Conservation (phyloP, 2,113 vertebrate genomes). For the Periophthalmus modestus region DNA sequence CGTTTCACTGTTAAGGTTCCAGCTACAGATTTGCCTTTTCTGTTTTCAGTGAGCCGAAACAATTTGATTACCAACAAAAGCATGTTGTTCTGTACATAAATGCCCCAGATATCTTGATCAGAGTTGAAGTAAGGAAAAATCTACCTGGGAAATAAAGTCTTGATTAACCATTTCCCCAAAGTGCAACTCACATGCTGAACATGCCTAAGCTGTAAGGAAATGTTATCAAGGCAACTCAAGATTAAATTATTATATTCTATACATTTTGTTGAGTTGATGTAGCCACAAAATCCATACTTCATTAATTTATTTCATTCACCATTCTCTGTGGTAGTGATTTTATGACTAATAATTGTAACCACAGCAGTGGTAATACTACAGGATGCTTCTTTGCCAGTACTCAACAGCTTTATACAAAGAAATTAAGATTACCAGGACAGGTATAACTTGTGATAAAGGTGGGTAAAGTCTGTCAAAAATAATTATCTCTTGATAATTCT, state of each 20-base stretch:
- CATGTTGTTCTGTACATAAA: background rate
- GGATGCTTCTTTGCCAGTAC: background rate
- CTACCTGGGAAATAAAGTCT: background rate
- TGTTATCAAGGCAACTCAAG: too few species aligned
- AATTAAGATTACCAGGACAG: background rate
- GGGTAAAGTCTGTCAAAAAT: background rate
- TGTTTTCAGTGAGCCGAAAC: background rate
- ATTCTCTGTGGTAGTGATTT: slow-evolving; percentile 8
- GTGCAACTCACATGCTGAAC: too few species aligned
- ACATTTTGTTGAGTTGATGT: background rate
- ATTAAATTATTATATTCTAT: background rate
- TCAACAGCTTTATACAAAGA: slow-evolving; percentile 23
- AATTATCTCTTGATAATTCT: too few species aligned
- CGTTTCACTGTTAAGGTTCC: slow-evolving; percentile 12
- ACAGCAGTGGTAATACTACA: slow-evolving; percentile 14
- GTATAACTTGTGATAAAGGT: background rate
- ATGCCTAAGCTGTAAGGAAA: too few species aligned
- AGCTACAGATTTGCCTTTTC: background rate
- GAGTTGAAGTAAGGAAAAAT: background rate
- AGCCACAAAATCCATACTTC: slow-evolving; percentile 15
- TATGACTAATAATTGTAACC: slow-evolving; percentile 18
- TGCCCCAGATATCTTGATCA: background rate
- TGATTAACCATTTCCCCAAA: too few species aligned
- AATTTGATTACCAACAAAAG: slow-evolving; percentile 3
- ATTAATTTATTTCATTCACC: background rate